A percentile compares a stretch with the other conserved stretches of the same genome.
Conservation (phyloP, 2,888 invertebrate genomes). For the Thymelicus lineola region DNA sequence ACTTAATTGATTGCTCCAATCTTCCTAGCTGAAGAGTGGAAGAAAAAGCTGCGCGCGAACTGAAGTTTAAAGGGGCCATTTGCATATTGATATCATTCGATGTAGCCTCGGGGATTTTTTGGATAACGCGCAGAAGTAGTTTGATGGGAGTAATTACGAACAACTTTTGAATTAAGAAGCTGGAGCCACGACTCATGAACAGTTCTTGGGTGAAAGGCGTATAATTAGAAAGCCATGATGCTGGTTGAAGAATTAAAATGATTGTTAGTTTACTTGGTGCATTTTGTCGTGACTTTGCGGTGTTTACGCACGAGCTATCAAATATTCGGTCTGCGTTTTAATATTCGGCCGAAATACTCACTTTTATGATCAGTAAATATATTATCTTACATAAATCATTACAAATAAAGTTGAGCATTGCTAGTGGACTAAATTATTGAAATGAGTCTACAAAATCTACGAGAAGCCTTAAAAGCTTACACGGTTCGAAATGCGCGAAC, state of each 20-base stretch:
- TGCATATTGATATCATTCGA: conserved; percentile 37
- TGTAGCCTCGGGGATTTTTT: conserved; percentile 35
- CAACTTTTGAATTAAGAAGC: conserved; percentile 6
- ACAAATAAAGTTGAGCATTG: neutral
- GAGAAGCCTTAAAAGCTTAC: conserved; percentile 24
- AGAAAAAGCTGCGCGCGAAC: conserved; percentile 33
- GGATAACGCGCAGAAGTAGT: conserved; percentile 24
- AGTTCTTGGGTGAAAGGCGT: neutral
- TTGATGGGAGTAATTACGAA: conserved; percentile 27
- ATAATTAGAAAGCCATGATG: neutral
- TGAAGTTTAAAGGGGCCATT: conserved; percentile 36
- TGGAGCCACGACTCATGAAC: conserved; percentile 1
- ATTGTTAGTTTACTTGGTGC: no score
- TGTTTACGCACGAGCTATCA: no score
- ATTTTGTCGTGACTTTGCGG: no score
- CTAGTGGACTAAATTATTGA: conserved; percentile 1
- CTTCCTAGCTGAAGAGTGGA: conserved; percentile 33
- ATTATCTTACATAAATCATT: no score
- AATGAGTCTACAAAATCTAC: conserved; percentile 8
- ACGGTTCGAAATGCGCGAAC: conserved; percentile 24
- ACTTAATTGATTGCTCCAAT: conserved; percentile 37
- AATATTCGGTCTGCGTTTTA: no score
- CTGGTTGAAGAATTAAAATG: neutral
- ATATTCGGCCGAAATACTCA: no score
- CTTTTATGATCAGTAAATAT: no score